Evolutionary conservation across 2,113 vertebrate genomes (phyloP).

Genomic region (Orientallactaga bullata): DNA sequence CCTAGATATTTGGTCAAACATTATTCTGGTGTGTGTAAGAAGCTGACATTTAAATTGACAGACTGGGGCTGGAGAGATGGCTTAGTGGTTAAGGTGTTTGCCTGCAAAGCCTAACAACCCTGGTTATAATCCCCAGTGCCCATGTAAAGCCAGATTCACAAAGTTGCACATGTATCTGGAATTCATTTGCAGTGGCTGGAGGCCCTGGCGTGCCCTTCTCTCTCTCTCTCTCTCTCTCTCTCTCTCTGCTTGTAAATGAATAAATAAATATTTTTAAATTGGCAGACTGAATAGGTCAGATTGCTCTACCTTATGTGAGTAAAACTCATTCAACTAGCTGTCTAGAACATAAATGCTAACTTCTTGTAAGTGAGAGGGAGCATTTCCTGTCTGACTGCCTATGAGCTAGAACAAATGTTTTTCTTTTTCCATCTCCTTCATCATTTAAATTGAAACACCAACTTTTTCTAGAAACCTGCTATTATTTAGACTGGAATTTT

Average conservation of each 20-base stretch:
- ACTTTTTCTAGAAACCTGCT: background rate
- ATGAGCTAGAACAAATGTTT: background rate
- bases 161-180: no score
- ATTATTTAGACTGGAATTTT: background rate
- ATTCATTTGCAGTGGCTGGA: no score
- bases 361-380: background rate
- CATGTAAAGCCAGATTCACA: no score
- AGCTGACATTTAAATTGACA: background rate
- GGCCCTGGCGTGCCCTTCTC: no score
- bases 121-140: no score
- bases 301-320: rapidly evolving
- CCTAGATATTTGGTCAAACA: background rate
- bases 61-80: no score
- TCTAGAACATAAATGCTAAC: background rate
- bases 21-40: background rate
- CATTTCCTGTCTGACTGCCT: background rate
- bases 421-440: background rate
- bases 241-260: no score
- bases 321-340: background rate
- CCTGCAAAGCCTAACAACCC: no score
- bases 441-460: background rate
- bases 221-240: no score
- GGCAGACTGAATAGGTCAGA: no score
- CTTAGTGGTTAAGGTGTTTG: no score
- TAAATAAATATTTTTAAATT: no score